These are phyloP conservation scores for Orchesella flavescens DNA, from an alignment of 2,888 invertebrate species.

Conservation along the genomic window DNA sequence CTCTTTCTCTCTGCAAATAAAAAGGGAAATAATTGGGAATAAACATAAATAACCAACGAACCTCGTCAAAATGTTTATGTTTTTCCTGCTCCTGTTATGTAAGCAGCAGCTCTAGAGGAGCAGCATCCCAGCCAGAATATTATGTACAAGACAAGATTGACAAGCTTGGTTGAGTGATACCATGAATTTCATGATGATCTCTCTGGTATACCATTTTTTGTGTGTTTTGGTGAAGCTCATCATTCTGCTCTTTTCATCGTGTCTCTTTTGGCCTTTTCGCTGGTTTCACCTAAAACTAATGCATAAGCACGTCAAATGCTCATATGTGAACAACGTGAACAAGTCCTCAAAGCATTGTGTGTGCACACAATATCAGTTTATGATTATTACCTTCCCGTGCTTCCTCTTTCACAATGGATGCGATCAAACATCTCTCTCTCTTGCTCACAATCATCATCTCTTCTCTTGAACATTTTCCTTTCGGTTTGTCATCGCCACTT, in stretches of 20 bases:
- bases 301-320: neutral
- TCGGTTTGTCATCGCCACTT: neutral
- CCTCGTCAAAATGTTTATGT: conserved; percentile 65
- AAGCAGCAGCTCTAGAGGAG: neutral
- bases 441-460: conserved; percentile 28
- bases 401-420: conserved; percentile 30
- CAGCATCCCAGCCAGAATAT: too few species aligned
- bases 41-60: conserved; percentile 64
- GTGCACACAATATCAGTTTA: conserved; percentile 62
- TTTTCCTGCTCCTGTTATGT: conserved; percentile 46
- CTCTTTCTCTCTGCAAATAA: conserved; percentile 14
- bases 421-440: conserved; percentile 11
- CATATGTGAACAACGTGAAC: neutral
- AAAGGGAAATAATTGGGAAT: conserved; percentile 63
- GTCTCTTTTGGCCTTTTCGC: conserved; percentile 29
- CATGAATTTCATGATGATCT: neutral
- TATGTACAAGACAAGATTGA: conserved; percentile 37
- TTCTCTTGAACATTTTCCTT: neutral
- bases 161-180: conserved; percentile 9
- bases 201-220: conserved; percentile 33
- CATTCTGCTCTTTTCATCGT: conserved; percentile 32
- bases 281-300: neutral
- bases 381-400: conserved; percentile 62
- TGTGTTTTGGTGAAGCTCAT: conserved; percentile 2
- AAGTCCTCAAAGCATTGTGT: conserved; percentile 23